Conservation (phyloP, 2,888 invertebrate genomes). For the Pyrochroa serraticornis region DNA sequence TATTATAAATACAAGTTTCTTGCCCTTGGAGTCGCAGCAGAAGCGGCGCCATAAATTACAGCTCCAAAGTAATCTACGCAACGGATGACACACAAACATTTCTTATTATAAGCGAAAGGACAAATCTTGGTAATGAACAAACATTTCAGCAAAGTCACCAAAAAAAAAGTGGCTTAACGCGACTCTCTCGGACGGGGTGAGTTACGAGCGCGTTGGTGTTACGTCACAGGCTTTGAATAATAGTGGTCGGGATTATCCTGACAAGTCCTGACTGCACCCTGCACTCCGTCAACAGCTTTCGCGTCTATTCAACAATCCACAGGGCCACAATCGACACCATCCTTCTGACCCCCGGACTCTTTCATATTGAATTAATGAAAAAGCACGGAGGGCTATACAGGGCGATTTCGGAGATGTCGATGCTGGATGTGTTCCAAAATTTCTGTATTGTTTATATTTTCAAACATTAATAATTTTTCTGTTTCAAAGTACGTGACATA, state of each 20-base stretch:
- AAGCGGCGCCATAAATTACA: slow-evolving; percentile 32
- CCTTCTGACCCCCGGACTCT: no score
- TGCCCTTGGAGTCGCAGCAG: slow-evolving; percentile 12
- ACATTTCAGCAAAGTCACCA: slow-evolving; percentile 31
- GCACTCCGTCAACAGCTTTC: slow-evolving; percentile 10
- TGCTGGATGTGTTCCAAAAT: no score
- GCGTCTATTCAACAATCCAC: slow-evolving; percentile 17
- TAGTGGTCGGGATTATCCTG: slow-evolving; percentile 38
- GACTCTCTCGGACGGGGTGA: slow-evolving; percentile 10
- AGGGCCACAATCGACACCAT: not conserved
- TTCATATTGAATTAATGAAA: slow-evolving; percentile 2
- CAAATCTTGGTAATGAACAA: slow-evolving; percentile 40
- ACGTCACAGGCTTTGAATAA: slow-evolving; percentile 39
- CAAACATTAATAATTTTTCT: no score
- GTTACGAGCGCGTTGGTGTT: slow-evolving; percentile 31
- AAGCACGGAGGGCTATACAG: slow-evolving; percentile 4
- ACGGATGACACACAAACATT: slow-evolving; percentile 33
- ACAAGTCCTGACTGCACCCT: slow-evolving; percentile 35
- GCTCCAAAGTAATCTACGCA: slow-evolving; percentile 30
- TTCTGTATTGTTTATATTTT: no score
- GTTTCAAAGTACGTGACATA: no score
- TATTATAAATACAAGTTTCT: slow-evolving; percentile 24
- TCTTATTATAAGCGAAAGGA: slow-evolving; percentile 35
- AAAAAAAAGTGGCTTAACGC: slow-evolving; percentile 28
- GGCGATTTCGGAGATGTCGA: no score